Evolutionary conservation across 2,888 invertebrate genomes (phyloP).

Genomic region (Erebia ligea): DNA sequence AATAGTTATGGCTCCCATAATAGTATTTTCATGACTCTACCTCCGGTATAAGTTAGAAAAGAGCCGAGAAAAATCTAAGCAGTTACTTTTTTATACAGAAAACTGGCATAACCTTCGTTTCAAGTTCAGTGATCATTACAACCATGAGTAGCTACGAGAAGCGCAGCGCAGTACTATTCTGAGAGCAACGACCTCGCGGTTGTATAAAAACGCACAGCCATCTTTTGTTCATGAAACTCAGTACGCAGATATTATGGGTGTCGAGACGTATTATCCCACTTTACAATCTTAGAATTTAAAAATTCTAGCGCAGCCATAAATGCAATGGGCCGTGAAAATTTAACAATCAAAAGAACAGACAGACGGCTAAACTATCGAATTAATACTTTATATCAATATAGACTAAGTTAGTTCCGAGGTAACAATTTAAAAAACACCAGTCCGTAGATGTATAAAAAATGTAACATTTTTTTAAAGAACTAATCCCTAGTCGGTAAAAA

Average conservation of each 20-base stretch:
- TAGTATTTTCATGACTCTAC: too few relatives aligned
- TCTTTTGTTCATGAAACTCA: conserved; percentile 47
- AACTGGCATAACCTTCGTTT: conserved; percentile 12
- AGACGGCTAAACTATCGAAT: background rate
- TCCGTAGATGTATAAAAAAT: conserved; percentile 2
- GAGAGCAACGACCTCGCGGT: conserved; percentile 48
- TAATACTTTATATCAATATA: too few relatives aligned
- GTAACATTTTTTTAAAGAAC: conserved; percentile 23
- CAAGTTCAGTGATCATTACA: conserved; percentile 23
- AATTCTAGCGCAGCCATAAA: too few relatives aligned
- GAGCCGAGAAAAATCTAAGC: too few relatives aligned
- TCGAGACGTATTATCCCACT: conserved; percentile 21
- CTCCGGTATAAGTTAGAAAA: too few relatives aligned
- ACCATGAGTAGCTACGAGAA: conserved; percentile 28
- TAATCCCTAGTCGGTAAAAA: conserved; percentile 28
- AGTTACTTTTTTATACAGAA: background rate
- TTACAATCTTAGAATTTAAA: too few relatives aligned
- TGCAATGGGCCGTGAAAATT: background rate
- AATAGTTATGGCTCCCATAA: too few relatives aligned
- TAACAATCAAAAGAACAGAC: background rate
- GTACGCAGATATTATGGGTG: conserved; percentile 42
- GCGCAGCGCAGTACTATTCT: conserved; percentile 43
- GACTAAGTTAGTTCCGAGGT: too few relatives aligned
- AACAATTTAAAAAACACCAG: too few relatives aligned
- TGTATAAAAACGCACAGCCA: conserved; percentile 40